Conservation (phyloP, 2,797 vertebrate species). For the Siniperca scherzeri region DNA sequence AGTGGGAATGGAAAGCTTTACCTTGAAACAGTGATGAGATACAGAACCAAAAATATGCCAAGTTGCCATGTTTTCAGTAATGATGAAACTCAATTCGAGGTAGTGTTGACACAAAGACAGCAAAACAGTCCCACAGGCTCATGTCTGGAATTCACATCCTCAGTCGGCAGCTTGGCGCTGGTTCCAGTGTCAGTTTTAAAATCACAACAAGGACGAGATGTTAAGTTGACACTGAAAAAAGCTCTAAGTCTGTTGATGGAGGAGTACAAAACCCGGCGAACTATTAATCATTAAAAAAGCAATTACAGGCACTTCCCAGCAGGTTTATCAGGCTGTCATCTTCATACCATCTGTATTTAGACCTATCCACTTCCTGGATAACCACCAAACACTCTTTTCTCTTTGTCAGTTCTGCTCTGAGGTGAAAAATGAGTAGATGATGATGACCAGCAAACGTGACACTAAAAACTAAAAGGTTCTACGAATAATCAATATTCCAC, state of each 20-base stretch:
- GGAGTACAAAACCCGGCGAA: not conserved
- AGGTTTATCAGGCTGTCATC: conserved; percentile 59
- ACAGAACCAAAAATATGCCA: not conserved
- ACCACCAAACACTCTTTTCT: conserved; percentile 30
- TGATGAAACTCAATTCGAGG: not conserved
- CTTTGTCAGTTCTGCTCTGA: conserved; percentile 2
- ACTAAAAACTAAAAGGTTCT: not conserved
- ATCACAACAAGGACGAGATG: conserved; percentile 28
- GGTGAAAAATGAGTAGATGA: conserved; percentile 37
- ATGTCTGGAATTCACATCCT: not conserved
- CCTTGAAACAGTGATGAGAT: not conserved
- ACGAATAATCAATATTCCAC: no score
- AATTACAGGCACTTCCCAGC: conserved; percentile 43
- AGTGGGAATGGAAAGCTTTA: not conserved
- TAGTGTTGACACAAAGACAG: not conserved
- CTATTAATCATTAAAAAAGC: conserved; percentile 64
- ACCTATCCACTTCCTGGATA: conserved; percentile 44
- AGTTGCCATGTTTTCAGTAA: not conserved
- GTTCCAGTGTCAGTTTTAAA: conserved; percentile 20
- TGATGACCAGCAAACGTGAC: conserved; percentile 24
- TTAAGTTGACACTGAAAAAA: conserved; percentile 24
- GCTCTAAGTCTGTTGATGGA: not conserved
- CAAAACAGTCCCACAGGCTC: conserved; percentile 8
- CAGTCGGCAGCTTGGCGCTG: not conserved
- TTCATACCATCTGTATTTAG: conserved; percentile 52